Conservation (phyloP, 2,888 invertebrate species). For the Ganaspis brasiliensis region DNA sequence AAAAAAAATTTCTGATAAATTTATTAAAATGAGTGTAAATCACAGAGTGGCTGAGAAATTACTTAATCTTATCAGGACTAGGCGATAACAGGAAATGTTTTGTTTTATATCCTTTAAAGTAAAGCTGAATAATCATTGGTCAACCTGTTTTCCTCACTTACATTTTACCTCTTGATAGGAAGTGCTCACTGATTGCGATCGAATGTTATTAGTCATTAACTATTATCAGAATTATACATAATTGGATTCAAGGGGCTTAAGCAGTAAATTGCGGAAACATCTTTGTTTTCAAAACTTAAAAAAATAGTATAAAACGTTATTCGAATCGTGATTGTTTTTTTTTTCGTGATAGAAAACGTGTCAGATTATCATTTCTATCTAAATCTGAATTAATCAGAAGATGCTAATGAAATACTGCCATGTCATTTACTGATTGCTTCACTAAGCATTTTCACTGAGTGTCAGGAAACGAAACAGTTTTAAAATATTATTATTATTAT, state of each 20-base stretch:
- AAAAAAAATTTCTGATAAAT: neutral
- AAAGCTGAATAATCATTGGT: conserved; percentile 20
- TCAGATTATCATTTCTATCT: conserved; percentile 10
- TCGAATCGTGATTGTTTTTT: neutral
- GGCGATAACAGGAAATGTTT: conserved; percentile 30
- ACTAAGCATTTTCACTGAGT: neutral
- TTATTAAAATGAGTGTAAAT: conserved; percentile 10
- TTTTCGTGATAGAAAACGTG: neutral
- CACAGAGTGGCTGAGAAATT: conserved; percentile 20
- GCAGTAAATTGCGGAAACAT: conserved; percentile 34
- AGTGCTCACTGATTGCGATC: conserved; percentile 35
- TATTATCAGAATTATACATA: conserved; percentile 41
- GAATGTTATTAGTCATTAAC: conserved; percentile 33
- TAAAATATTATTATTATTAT: neutral
- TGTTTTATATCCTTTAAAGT: conserved; percentile 19
- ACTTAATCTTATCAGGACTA: conserved; percentile 15
- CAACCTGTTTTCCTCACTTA: conserved; percentile 40
- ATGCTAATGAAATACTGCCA: conserved; percentile 6
- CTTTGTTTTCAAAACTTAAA: neutral
- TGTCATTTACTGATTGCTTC: conserved; percentile 12
- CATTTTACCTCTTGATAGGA: conserved; percentile 33
- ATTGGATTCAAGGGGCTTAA: conserved; percentile 25
- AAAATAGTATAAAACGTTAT: neutral
- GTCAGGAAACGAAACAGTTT: neutral
- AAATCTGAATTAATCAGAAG: conserved; percentile 3